phyloP scores from a whole-genome alignment of 2,888 invertebrate genomes.

The Drosophila aldrichi region DNA sequence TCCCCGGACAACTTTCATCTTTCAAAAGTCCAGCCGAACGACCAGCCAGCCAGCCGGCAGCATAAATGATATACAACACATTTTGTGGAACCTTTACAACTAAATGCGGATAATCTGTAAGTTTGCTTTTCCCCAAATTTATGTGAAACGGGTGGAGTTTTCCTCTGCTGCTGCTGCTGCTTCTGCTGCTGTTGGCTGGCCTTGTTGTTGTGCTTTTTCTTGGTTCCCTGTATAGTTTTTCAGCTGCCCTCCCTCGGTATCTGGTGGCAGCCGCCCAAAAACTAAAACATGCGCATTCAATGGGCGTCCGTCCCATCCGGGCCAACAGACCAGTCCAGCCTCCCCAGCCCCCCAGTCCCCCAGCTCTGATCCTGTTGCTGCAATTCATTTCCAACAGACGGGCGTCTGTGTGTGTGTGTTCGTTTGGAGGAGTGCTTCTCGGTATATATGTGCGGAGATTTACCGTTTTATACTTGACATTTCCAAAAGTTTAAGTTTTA shows the following conservation, averaged over 20 bases:
- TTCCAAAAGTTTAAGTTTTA: constrained; percentile 86
- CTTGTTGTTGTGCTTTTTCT: constrained; percentile 75
- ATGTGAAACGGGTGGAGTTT: constrained; percentile 80
- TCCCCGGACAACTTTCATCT: constrained; percentile 71
- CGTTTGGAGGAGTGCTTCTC: constrained; percentile 55
- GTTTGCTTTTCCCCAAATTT: constrained; percentile 79
- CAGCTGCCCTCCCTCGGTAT: constrained; percentile 43
- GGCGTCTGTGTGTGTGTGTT: constrained; percentile 39
- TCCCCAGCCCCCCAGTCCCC: constrained; percentile 6
- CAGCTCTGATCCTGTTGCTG: constrained; percentile 50
- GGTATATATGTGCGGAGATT: constrained; percentile 83
- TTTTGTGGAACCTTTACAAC: constrained; percentile 82
- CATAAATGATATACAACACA: constrained; percentile 81
- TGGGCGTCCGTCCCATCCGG: constrained; percentile 63
- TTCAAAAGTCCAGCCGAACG: constrained; percentile 49
- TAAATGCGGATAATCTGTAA: constrained; percentile 84
- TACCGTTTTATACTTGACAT: constrained; percentile 86
- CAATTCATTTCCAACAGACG: constrained; percentile 76
- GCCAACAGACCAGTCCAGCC: constrained; percentile 16
- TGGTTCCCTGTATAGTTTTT: constrained; percentile 72
- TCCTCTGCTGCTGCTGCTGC: constrained; percentile 37
- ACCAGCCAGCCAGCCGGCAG: constrained; percentile 21
- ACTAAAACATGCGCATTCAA: constrained; percentile 80
- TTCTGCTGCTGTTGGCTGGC: constrained; percentile 37
- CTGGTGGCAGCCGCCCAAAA: constrained; percentile 62